Evolutionary conservation across 1,140 invertebrate genomes (phyloP).

Genomic region (Sminthurinus signatus): DNA sequence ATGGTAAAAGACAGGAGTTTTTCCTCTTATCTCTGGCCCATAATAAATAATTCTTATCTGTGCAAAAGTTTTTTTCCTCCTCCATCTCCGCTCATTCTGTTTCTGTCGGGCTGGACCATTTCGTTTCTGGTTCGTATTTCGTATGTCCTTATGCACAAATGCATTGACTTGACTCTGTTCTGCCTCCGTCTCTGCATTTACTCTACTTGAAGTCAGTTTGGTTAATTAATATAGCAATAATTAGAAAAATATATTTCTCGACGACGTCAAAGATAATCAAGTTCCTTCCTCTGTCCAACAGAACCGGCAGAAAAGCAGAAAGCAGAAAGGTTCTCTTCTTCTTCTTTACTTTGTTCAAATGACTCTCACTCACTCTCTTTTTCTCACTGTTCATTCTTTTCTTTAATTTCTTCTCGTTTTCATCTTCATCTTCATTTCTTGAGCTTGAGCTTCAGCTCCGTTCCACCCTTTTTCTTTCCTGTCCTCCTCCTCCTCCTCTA

Average conservation of each 20-base stretch:
- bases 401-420: not conserved
- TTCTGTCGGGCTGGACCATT: not conserved
- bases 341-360: slow-evolving; percentile 4
- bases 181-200: slow-evolving; percentile 4
- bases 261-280: slow-evolving; percentile 33
- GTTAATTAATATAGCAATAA: slow-evolving; percentile 39
- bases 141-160: no score
- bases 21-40: slow-evolving; percentile 30
- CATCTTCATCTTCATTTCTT: no score
- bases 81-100: slow-evolving; percentile 14
- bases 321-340: no score
- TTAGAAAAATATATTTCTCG: slow-evolving; percentile 38
- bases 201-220: slow-evolving; percentile 9
- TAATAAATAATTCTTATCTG: slow-evolving; percentile 41
- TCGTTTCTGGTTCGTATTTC: slow-evolving; percentile 1
- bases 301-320: no score
- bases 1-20: slow-evolving; percentile 11
- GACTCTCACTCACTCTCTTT: slow-evolving; percentile 3
- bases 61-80: slow-evolving; percentile 29
- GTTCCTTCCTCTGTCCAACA: slow-evolving; percentile 14
- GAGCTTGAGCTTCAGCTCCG: no score
- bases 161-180: no score
- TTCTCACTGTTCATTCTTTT: not conserved
- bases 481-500: no score
- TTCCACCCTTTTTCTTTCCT: no score